Conservation (phyloP, 2,113 vertebrate genomes). For the Apteryx mantelli region DNA sequence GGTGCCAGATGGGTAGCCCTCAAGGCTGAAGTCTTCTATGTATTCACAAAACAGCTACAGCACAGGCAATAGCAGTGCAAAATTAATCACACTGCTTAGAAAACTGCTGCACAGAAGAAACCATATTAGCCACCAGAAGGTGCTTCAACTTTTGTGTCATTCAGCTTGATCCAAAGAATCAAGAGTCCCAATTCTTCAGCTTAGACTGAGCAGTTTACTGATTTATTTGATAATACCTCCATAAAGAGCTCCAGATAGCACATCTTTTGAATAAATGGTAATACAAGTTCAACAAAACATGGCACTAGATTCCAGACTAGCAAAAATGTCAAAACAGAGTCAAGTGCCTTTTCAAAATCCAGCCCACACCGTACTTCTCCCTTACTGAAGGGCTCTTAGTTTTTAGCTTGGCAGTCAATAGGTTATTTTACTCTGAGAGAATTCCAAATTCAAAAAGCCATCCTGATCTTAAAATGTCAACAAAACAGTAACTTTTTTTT, state of each 20-base stretch:
- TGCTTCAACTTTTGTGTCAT: background rate
- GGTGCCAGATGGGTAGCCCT: slow-evolving; percentile 42
- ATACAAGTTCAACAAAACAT: background rate
- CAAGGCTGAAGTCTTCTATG: background rate
- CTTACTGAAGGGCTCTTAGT: background rate
- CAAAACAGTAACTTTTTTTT: slow-evolving; percentile 1
- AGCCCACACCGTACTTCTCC: background rate
- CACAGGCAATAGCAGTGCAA: background rate
- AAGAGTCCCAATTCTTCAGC: background rate
- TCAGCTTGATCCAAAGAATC: background rate
- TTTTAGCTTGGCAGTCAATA: background rate
- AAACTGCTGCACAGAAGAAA: background rate
- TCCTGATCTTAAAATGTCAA: slow-evolving; percentile 18
- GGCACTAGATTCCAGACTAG: background rate
- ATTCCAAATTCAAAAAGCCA: slow-evolving; percentile 12
- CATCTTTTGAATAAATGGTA: background rate
- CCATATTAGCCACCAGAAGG: background rate
- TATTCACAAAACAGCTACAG: background rate
- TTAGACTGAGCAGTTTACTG: background rate
- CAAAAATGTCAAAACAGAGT: background rate
- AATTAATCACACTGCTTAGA: background rate
- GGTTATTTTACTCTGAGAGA: background rate
- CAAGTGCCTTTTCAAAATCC: background rate
- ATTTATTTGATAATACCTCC: background rate
- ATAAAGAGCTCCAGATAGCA: background rate